Percentiles rank a stretch among this genome's conserved stretches.
phyloP scores from a whole-genome alignment of 2,113 vertebrate species.

The Empidonax traillii region DNA sequence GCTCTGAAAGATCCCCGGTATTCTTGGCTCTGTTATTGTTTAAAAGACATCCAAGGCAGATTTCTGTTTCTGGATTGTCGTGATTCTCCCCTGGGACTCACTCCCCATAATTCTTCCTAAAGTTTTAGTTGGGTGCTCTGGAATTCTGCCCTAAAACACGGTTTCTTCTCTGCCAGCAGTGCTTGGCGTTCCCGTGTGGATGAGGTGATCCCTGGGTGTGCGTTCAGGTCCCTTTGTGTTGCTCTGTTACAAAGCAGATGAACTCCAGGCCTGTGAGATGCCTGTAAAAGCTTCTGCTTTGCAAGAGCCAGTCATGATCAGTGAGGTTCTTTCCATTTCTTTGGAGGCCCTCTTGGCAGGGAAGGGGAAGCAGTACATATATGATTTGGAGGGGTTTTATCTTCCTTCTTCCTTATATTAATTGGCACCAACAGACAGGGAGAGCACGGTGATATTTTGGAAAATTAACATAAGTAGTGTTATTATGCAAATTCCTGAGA shows the following conservation, averaged over 20 bases:
- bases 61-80: background rate
- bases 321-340: background rate
- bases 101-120: background rate
- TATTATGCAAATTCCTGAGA: slow-evolving; percentile 68
- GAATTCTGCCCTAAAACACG: background rate
- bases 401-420: slow-evolving; percentile 41
- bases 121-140: background rate
- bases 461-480: slow-evolving; percentile 63
- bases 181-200: background rate
- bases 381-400: slow-evolving; percentile 14
- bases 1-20: background rate
- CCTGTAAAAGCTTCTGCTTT: background rate
- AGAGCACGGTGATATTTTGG: slow-evolving; percentile 44
- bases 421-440: slow-evolving; percentile 43
- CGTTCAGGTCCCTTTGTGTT: background rate
- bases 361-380: background rate
- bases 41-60: background rate
- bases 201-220: background rate
- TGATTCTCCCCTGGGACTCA: background rate
- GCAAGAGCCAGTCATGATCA: background rate
- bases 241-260: background rate
- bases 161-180: background rate
- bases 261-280: background rate
- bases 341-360: background rate
- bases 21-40: background rate